Percentiles rank a stretch among this genome's conserved stretches.
These are phyloP conservation scores for Lamellibrachia luymesi DNA, from an alignment of 1,140 invertebrate species.

Conservation along the genomic window DNA sequence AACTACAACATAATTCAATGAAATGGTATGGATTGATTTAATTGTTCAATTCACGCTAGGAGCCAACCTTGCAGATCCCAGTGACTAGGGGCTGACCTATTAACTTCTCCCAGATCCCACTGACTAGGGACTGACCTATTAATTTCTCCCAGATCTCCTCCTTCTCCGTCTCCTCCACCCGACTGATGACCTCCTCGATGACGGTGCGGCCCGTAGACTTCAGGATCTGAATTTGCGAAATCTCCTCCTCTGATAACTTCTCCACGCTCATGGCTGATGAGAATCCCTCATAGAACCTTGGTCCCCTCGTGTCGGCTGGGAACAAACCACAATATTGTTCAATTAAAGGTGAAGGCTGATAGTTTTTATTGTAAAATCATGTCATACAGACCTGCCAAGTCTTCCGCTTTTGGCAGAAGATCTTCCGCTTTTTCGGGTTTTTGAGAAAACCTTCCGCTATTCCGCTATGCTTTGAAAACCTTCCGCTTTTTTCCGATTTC, in stretches of 20 bases:
- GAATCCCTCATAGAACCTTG: slow-evolving; percentile 10
- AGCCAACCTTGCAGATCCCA: not conserved
- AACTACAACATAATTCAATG: slow-evolving; percentile 13
- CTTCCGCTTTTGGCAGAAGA: too few species aligned
- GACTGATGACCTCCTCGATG: slow-evolving; percentile 29
- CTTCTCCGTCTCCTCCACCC: slow-evolving; percentile 25
- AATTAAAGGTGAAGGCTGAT: too few species aligned
- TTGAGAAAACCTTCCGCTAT: too few species aligned
- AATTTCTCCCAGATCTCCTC: slow-evolving; percentile 27
- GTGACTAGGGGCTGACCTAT: not conserved
- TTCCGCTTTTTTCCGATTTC: too few species aligned
- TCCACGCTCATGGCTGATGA: slow-evolving; percentile 24
- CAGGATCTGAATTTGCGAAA: slow-evolving; percentile 26
- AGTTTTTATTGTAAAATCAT: too few species aligned
- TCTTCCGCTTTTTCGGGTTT: too few species aligned
- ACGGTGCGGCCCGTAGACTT: slow-evolving; percentile 21
- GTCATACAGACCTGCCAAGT: too few species aligned
- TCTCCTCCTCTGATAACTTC: slow-evolving; percentile 26
- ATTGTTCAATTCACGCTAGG: not conserved
- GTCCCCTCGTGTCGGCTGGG: slow-evolving; percentile 15
- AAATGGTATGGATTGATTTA: not conserved
- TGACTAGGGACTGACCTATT: slow-evolving; percentile 10
- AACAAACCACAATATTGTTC: not conserved
- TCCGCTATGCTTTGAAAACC: too few species aligned
- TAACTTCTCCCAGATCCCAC: not conserved